Evolutionary conservation across 1,140 invertebrate species (phyloP).

Genomic region (Drosophila leontia): DNA sequence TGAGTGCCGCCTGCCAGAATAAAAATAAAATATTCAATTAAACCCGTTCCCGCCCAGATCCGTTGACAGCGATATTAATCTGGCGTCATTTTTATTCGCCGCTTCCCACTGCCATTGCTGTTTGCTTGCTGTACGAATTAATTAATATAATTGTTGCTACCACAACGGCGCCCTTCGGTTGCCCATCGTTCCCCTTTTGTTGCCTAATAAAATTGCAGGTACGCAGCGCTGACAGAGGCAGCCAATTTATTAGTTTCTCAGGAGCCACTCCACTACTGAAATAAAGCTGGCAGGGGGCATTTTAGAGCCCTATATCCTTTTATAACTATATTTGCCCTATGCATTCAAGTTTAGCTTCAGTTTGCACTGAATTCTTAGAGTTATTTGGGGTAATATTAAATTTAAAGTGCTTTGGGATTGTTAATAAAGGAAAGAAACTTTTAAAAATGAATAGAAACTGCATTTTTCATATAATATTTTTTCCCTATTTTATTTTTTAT

Average conservation of each 20-base stretch:
- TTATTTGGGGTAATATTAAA: not conserved
- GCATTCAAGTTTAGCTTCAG: constrained; percentile 4
- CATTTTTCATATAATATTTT: not conserved
- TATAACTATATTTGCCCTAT: constrained; percentile 38
- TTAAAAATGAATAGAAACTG: not conserved
- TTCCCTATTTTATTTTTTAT: not conserved
- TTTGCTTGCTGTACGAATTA: constrained; percentile 62
- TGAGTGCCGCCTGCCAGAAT: constrained; percentile 44
- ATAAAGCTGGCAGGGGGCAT: constrained; percentile 8
- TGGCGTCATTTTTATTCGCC: constrained; percentile 62
- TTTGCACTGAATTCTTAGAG: not conserved
- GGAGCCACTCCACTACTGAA: constrained; percentile 25
- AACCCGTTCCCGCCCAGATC: constrained; percentile 67
- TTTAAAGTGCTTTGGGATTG: too few relatives aligned
- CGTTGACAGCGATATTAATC: constrained; percentile 81
- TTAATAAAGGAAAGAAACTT: not conserved
- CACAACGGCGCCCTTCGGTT: constrained; percentile 24
- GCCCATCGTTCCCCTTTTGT: not conserved
- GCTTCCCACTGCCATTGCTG: constrained; percentile 12
- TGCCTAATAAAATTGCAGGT: constrained; percentile 63
- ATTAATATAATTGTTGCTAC: constrained; percentile 77
- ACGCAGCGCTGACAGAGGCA: constrained; percentile 10
- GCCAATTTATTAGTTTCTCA: constrained; percentile 69
- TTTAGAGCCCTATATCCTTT: constrained; percentile 41
- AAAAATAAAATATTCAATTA: constrained; percentile 83